Conservation (phyloP, 2,888 invertebrate species). For the Dascillus cervinus region DNA sequence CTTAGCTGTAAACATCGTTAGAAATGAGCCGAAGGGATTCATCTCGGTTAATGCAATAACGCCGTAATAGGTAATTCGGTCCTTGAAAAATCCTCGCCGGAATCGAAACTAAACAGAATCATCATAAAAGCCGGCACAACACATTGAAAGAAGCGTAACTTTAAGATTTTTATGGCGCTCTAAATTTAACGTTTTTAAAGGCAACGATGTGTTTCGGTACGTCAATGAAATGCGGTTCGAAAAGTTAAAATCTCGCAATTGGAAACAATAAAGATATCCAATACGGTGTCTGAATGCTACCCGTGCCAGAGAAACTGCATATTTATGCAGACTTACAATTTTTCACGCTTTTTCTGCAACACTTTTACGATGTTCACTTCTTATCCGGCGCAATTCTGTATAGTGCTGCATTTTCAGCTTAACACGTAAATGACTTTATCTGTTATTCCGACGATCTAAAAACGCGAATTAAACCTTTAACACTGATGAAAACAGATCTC, state of each 20-base stretch:
- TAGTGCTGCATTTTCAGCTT: neutral
- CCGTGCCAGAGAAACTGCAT: slow-evolving; percentile 15
- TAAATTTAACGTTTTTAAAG: slow-evolving; percentile 14
- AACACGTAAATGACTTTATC: too few relatives aligned
- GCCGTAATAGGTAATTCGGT: too few relatives aligned
- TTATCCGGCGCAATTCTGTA: neutral
- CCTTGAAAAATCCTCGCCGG: too few relatives aligned
- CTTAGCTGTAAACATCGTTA: too few relatives aligned
- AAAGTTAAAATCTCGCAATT: slow-evolving; percentile 5
- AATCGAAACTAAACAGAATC: too few relatives aligned
- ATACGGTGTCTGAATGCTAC: slow-evolving; percentile 11
- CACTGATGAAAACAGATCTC: too few relatives aligned
- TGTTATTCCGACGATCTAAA: too few relatives aligned
- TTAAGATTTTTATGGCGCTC: slow-evolving; percentile 9
- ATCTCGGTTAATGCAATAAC: too few relatives aligned
- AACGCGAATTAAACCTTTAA: too few relatives aligned
- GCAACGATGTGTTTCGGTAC: slow-evolving; percentile 7
- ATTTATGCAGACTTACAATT: slow-evolving; percentile 15
- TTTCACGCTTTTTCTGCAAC: slow-evolving; percentile 14
- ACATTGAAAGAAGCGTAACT: too few relatives aligned
- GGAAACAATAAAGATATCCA: slow-evolving; percentile 20
- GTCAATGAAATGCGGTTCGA: slow-evolving; percentile 9
- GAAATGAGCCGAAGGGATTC: too few relatives aligned
- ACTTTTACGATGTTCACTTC: slow-evolving; percentile 13
- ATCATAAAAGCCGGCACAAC: too few relatives aligned